Evolutionary conservation across 2,888 invertebrate genomes (phyloP), one percentile per base, ranked within the genome.

Genomic region (Archips xylosteana): DNA sequence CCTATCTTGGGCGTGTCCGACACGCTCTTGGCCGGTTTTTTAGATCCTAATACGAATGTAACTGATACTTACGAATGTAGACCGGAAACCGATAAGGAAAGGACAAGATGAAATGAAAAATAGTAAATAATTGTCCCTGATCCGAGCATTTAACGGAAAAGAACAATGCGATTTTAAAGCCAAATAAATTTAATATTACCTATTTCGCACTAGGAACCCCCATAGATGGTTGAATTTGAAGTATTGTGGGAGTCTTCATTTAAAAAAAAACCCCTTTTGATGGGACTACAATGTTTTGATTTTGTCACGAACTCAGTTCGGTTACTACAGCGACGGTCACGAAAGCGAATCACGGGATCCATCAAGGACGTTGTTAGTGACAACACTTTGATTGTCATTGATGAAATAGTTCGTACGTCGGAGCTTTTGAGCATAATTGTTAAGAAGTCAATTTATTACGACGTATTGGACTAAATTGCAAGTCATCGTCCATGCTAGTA

Each of bases 271-370:
- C 10, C 32, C 57, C 32, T 57, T 32, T 57, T 57, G 57, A 57
- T 57, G 32, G 57, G 57, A 63, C 51, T 51, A 65, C 51, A 65
- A 51, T 23, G 57, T 23, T 66, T 66, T 15, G 57, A 82, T 85
- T 87, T 83, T 85, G 87, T 89, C 88, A 90, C 87, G 87, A 88
- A 76, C 77, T 60, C 45, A 32, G 64, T 59, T 64, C 39, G 47
- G 59, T 73, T 70, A 65, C 70, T 67, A 71, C 73, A 74, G 66
- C 78, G 81, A 84, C 78, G 81, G 84, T 88, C 88, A 90, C 89
- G 89, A 89, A 82, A 79, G 75, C 76, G 74, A 80, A 80, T 81
- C 80, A 81, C 80, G 78, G 80, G 80, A 69, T 67, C 64, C 36
- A 65, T 79, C 78, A 82, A 83, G 82, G 79, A 80, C 78, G 66